phyloP scores from a whole-genome alignment of 2,113 vertebrate genomes.

The Vireo altiloquus region DNA sequence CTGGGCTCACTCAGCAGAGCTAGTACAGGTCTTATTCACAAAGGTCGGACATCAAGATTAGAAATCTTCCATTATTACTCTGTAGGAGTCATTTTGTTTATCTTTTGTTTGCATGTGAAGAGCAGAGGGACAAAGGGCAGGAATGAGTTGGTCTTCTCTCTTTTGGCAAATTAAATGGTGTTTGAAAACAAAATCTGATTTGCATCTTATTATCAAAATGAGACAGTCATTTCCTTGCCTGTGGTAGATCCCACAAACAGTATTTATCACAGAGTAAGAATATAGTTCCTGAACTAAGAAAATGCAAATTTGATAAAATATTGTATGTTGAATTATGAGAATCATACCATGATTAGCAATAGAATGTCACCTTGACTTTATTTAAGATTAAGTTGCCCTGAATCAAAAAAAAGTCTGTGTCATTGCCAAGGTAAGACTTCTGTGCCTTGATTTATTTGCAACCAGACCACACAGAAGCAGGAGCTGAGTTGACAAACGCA shows the following conservation, averaged over 20 bases:
- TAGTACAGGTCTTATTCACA: rapidly evolving
- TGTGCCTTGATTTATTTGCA: background rate
- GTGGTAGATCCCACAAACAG: background rate
- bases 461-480: background rate
- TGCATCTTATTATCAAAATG: background rate
- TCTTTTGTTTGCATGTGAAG: background rate
- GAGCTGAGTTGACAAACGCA: background rate
- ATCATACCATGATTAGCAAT: background rate
- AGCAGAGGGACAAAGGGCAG: background rate
- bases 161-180: background rate
- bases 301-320: background rate
- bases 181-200: background rate
- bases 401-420: background rate
- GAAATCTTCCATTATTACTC: background rate
- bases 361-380: background rate
- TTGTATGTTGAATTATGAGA: background rate
- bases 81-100: background rate
- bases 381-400: background rate
- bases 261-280: background rate
- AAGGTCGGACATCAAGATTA: background rate
- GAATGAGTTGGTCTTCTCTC: background rate
- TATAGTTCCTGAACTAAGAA: background rate
- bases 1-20: background rate
- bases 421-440: background rate
- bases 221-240: background rate